Evolutionary conservation across 2,888 invertebrate genomes (phyloP).

Genomic region (Drosophila monieri): DNA sequence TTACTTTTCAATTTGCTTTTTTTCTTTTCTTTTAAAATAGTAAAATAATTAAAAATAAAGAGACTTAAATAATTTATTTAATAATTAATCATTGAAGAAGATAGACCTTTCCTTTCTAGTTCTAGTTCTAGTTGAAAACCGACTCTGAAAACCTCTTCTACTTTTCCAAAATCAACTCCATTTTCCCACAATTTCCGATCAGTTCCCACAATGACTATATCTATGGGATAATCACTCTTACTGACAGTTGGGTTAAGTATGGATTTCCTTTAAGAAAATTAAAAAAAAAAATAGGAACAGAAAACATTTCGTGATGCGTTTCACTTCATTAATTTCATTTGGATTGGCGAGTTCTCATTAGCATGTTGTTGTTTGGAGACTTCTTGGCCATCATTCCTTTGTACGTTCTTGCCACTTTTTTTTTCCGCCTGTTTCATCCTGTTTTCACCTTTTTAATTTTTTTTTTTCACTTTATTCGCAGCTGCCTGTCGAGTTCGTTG

Average conservation of each 20-base stretch:
- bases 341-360: slow-evolving; percentile 38
- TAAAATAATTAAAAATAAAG: no score
- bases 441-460: background rate
- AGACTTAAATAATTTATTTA: background rate
- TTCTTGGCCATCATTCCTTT: slow-evolving; percentile 21
- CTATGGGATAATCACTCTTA: slow-evolving; percentile 8
- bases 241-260: slow-evolving; percentile 19
- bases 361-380: slow-evolving; percentile 47
- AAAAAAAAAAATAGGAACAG: background rate
- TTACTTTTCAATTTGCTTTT: background rate
- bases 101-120: no score
- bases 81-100: no score
- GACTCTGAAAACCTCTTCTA: background rate
- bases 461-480: slow-evolving; percentile 36
- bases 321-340: slow-evolving; percentile 30
- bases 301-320: slow-evolving; percentile 8
- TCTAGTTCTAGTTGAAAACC: no score
- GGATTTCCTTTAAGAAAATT: slow-evolving; percentile 28
- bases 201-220: slow-evolving; percentile 15
- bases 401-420: background rate
- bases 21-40: no score
- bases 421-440: background rate
- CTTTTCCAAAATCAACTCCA: background rate
- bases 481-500: slow-evolving; percentile 63
- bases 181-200: background rate